These are phyloP conservation scores for Agrochola lota DNA, from an alignment of 2,888 invertebrate species.

Conservation along the genomic window DNA sequence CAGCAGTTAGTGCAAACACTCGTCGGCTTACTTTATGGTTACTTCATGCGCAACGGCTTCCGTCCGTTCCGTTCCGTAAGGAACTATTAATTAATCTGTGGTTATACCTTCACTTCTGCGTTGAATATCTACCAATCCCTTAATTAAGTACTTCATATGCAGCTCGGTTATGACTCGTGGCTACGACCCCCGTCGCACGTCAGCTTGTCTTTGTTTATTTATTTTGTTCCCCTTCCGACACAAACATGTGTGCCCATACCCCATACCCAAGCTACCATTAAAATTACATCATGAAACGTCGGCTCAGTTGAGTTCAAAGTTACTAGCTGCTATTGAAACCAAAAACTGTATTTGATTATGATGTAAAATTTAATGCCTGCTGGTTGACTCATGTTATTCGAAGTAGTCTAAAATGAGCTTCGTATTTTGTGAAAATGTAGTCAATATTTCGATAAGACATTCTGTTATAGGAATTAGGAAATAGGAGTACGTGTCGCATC, in stretches of 20 bases:
- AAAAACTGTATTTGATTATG: neutral
- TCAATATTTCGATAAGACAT: neutral
- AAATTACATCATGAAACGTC: constrained; percentile 30
- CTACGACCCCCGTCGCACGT: constrained; percentile 4
- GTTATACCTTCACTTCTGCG: neutral
- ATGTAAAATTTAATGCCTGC: neutral
- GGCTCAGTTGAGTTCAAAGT: constrained; percentile 8
- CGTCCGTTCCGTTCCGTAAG: no score
- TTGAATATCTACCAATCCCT: neutral
- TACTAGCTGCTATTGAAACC: neutral
- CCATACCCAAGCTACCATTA: constrained; percentile 4
- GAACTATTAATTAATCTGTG: no score
- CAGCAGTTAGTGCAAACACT: no score
- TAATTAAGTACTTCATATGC: neutral
- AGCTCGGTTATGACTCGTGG: neutral
- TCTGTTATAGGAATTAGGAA: neutral
- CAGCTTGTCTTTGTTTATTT: constrained; percentile 61
- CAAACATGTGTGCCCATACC: constrained; percentile 47
- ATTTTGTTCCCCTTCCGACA: constrained; percentile 45
- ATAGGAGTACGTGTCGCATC: neutral
- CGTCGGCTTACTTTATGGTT: neutral
- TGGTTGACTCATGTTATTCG: neutral
- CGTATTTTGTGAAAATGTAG: neutral
- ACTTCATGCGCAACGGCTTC: neutral
- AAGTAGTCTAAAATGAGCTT: constrained; percentile 1